These are phyloP conservation scores for Anastatus disparis DNA, from an alignment of 1,140 invertebrate genomes.

Conservation along the genomic window DNA sequence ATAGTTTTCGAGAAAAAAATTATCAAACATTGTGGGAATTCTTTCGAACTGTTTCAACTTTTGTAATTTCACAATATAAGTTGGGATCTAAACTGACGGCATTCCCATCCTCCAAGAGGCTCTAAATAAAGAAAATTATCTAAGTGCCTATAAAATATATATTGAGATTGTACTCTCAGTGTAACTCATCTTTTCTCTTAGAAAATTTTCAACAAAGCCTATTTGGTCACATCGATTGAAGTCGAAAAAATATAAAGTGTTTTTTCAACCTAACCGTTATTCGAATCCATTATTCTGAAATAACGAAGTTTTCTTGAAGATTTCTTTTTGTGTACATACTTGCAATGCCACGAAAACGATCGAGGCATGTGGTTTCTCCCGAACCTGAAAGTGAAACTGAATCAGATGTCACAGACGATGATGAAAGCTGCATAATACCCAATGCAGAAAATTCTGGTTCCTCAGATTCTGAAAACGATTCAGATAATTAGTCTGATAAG, in stretches of 20 bases:
- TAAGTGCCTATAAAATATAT: background rate
- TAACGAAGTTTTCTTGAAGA: background rate
- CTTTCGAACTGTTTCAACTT: background rate
- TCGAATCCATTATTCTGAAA: background rate
- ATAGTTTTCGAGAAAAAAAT: too few relatives aligned
- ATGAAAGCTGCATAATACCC: background rate
- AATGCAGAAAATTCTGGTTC: conserved; percentile 15
- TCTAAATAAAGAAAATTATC: background rate
- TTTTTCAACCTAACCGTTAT: background rate
- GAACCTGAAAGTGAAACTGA: background rate
- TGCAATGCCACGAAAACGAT: background rate
- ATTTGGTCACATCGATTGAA: background rate
- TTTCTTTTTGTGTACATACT: background rate
- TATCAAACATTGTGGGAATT: background rate
- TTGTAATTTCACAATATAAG: background rate
- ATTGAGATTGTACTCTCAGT: background rate
- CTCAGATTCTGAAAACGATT: background rate
- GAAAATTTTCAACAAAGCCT: background rate
- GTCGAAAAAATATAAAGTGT: background rate
- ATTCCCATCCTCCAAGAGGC: too few relatives aligned
- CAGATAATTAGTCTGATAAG: background rate
- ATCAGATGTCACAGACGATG: background rate
- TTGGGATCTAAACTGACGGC: background rate
- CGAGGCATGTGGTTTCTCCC: background rate
- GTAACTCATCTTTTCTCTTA: background rate